Evolutionary conservation across 1,140 invertebrate genomes (phyloP), one percentile per base, ranked within the genome.

Genomic region (Myzus persicae): DNA sequence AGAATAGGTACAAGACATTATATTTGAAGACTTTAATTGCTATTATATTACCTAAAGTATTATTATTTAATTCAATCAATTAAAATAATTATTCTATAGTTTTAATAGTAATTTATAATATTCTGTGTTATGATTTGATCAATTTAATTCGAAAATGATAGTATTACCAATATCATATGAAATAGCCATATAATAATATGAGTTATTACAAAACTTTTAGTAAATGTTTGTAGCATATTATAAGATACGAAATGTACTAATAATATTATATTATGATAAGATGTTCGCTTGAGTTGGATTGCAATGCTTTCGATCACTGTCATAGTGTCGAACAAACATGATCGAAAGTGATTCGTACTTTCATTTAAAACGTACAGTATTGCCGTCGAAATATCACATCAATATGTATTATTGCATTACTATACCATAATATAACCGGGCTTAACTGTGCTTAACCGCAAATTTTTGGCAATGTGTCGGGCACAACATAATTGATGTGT

Each of bases 121-220:
- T 67, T 67, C 31, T 67, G 9, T 67, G n/a, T 3, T 4, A 67
- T 14, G 14, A 4, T 14, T n/a, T 14, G 18, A 11, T 51, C 9
- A 51, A 22, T 51, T 51, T 51, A 4, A 51, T 51, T 0, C 3
- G 3, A 67, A 67, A 67, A 67, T n/a, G 0, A 11, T 11, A 14
- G 11, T 14, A 3, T 14, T 67, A 5, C 1, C 0, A 14, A 54
- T 9, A 67, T 18, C 2, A 22, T 51, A 22, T 31, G n/a, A n/a
- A n/a, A 67, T 14, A 67, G 0, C 31, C n/a, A n/a, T 67, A 67
- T n/a, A 67, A n/a, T 67, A n/a, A n/a, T n/a, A 67, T n/a, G 18
- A 14, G n/a, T 67, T 4, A 0, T n/a, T n/a, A n/a, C 31, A 0
- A 18, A 18, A 3, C n/a, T n/a, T 4, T n/a, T 67, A 5, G 31